Conservation (phyloP, 2,888 invertebrate genomes). For the Lordiphosa fenestrarum region DNA sequence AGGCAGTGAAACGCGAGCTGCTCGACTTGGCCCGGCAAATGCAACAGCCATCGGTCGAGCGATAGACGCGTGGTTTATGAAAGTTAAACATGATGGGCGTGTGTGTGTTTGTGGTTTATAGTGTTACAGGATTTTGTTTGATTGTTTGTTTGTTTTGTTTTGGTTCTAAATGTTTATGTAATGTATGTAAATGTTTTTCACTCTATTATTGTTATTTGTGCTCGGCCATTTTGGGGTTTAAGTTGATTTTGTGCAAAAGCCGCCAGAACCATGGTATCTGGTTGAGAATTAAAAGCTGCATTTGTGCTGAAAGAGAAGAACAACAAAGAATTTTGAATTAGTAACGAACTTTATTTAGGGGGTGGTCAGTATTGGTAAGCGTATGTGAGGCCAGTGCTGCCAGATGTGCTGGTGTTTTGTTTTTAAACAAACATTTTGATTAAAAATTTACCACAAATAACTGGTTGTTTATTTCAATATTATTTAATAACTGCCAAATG, state of each 20-base stretch:
- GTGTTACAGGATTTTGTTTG: constrained; percentile 6
- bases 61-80: constrained; percentile 92
- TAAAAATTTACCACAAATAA: not conserved
- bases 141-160: constrained; percentile 11
- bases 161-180: constrained; percentile 10
- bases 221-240: not conserved
- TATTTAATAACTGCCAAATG: constrained; percentile 20
- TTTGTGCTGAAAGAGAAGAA: constrained; percentile 36
- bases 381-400: too few relatives aligned
- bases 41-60: constrained; percentile 90
- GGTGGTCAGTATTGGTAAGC: too few relatives aligned
- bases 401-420: too few relatives aligned
- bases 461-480: constrained; percentile 13
- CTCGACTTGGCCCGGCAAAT: constrained; percentile 93
- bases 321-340: constrained; percentile 30
- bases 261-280: constrained; percentile 45
- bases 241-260: constrained; percentile 3
- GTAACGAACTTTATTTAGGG: constrained; percentile 12
- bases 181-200: constrained; percentile 3
- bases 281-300: constrained; percentile 44
- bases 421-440: not conserved
- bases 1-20: constrained; percentile 92
- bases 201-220: not conserved
- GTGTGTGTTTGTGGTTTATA: not conserved
- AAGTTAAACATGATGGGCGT: constrained; percentile 88